Conservation (phyloP, 1,140 invertebrate genomes). For the Anoplolepis gracilipes region DNA sequence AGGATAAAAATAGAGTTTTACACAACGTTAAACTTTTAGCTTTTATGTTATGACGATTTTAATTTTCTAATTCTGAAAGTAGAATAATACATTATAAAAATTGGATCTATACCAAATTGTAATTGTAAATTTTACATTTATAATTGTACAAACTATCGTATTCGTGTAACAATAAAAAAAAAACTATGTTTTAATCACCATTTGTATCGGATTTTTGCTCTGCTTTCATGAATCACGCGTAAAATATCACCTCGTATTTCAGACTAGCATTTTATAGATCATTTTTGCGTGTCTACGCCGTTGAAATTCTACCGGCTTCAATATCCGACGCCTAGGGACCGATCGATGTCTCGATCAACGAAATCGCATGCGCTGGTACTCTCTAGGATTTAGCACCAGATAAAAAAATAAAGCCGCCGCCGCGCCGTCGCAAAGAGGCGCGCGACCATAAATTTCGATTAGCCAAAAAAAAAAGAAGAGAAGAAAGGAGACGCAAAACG, state of each 20-base stretch:
- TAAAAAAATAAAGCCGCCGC: slow-evolving; percentile 57
- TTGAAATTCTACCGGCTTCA: slow-evolving; percentile 43
- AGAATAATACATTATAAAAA: not conserved
- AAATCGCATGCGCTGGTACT: slow-evolving; percentile 51
- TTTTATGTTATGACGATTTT: not conserved
- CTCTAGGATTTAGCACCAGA: slow-evolving; percentile 63
- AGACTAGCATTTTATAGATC: slow-evolving; percentile 17
- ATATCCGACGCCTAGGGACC: slow-evolving; percentile 22
- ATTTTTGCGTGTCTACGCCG: slow-evolving; percentile 47
- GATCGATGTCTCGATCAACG: slow-evolving; percentile 55
- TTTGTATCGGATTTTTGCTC: slow-evolving; percentile 24
- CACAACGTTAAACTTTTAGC: not conserved
- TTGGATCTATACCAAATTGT: not conserved
- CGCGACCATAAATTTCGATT: slow-evolving; percentile 29
- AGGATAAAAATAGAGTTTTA: not conserved
- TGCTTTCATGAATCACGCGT: slow-evolving; percentile 41
- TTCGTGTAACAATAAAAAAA: not conserved
- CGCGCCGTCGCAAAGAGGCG: slow-evolving; percentile 31
- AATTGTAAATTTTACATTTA: not conserved
- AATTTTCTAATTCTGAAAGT: not conserved
- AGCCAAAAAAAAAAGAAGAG: not conserved
- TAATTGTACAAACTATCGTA: not conserved
- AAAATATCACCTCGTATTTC: slow-evolving; percentile 48
- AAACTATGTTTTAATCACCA: not conserved
- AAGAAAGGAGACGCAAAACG: slow-evolving; percentile 35